These are phyloP conservation scores for Apoda limacodes DNA, from an alignment of 2,888 invertebrate species.

Conservation along the genomic window DNA sequence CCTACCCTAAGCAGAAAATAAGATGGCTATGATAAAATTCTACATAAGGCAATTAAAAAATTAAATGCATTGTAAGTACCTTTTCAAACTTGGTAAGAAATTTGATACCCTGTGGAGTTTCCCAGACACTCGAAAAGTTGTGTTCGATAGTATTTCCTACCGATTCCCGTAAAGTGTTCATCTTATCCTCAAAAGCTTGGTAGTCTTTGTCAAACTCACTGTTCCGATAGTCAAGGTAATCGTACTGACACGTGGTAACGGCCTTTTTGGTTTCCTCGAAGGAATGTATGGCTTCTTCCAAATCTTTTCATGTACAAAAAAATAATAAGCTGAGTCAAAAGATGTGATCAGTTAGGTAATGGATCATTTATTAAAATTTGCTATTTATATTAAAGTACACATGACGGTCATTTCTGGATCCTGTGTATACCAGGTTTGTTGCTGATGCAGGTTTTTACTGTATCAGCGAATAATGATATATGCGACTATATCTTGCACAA, in stretches of 20 bases:
- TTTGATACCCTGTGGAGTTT: constrained; percentile 89
- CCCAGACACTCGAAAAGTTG: constrained; percentile 91
- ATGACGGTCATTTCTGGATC: too few relatives aligned
- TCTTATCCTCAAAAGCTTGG: constrained; percentile 82
- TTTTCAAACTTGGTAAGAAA: constrained; percentile 89
- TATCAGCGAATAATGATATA: too few relatives aligned
- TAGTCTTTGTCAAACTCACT: constrained; percentile 89
- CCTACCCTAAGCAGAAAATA: too few relatives aligned
- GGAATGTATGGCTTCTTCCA: constrained; percentile 86
- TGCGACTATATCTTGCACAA: too few relatives aligned
- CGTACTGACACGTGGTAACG: constrained; percentile 88
- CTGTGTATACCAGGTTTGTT: too few relatives aligned
- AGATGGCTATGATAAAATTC: too few relatives aligned
- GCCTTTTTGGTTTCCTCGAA: constrained; percentile 88
- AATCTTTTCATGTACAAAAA: constrained; percentile 66
- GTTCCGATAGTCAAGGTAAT: constrained; percentile 92
- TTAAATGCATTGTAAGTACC: too few relatives aligned
- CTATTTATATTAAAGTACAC: too few relatives aligned
- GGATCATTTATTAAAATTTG: too few relatives aligned
- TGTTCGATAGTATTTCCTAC: constrained; percentile 84
- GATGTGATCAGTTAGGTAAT: too few relatives aligned
- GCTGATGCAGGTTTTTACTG: too few relatives aligned
- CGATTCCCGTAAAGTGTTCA: constrained; percentile 77
- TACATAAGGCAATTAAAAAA: too few relatives aligned
- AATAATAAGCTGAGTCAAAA: neutral